Conservation (phyloP, 2,797 vertebrate species). For the Gephyroberyx darwinii region DNA sequence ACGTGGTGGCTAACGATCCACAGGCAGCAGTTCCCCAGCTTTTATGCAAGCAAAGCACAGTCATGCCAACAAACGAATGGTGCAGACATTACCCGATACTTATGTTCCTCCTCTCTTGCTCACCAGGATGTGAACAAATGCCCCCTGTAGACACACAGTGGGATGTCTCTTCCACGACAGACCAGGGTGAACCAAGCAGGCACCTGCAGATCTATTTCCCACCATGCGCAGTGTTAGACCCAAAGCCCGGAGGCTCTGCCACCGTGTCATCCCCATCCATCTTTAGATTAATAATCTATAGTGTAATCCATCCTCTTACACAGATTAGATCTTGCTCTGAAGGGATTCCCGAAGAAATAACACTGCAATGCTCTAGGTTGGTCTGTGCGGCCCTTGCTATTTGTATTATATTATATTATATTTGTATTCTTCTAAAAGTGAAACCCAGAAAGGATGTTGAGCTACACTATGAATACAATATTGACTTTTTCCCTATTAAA, state of each 20-base stretch:
- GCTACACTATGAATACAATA: neutral
- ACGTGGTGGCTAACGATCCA: constrained; percentile 18
- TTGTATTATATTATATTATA: neutral
- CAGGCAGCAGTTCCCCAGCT: neutral
- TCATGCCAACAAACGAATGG: neutral
- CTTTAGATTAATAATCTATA: constrained; percentile 69
- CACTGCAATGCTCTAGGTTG: neutral
- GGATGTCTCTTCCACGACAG: constrained; percentile 13
- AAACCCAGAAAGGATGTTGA: neutral
- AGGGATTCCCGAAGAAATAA: constrained; percentile 42
- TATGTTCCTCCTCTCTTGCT: constrained; percentile 4
- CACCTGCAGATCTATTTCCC: constrained; percentile 49
- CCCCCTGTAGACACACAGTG: constrained; percentile 21
- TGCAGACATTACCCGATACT: neutral
- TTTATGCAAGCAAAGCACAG: constrained; percentile 1
- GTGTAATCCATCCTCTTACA: constrained; percentile 55
- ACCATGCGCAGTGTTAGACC: constrained; percentile 28
- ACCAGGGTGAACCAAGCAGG: constrained; percentile 31
- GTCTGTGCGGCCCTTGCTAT: constrained; percentile 10
- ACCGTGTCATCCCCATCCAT: constrained; percentile 50
- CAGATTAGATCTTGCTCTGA: constrained; percentile 47
- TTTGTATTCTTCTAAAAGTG: constrained; percentile 17
- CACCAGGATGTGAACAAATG: constrained; percentile 33
- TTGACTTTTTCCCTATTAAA: neutral
- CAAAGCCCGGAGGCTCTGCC: constrained; percentile 17